phyloP scores from a whole-genome alignment of 2,113 vertebrate species.

The Semnopithecus entellus region DNA sequence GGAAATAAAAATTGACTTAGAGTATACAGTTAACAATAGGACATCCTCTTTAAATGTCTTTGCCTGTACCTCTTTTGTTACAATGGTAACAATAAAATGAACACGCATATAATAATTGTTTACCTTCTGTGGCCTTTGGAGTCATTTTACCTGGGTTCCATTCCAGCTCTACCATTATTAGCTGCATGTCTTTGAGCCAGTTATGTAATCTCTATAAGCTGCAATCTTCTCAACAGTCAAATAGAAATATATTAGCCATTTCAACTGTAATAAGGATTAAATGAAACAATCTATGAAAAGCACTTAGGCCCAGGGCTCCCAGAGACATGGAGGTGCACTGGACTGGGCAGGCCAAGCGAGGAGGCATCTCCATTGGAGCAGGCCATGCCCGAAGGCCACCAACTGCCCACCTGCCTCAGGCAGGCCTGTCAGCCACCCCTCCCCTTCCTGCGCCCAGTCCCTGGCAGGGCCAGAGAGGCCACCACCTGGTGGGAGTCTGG shows the following conservation, averaged over 20 bases:
- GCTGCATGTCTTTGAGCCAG: not conserved
- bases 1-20: not conserved
- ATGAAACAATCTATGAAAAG: not conserved
- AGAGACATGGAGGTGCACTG: no score
- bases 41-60: not conserved
- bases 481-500: no score
- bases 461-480: no score
- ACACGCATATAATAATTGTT: not conserved
- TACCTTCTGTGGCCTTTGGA: not conserved
- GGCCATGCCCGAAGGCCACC: no score
- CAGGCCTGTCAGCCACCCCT: no score
- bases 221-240: not conserved
- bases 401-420: no score
- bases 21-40: conserved; percentile 8
- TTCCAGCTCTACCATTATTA: not conserved
- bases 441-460: no score
- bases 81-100: not conserved
- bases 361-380: no score
- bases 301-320: not conserved
- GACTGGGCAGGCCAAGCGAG: no score
- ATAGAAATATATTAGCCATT: conserved; percentile 17
- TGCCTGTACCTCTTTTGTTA: not conserved
- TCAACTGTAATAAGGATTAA: not conserved
- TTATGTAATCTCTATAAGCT: not conserved
- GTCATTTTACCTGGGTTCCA: not conserved